Base-by-base conservation (phyloP, 2,888 invertebrate genomes). In the Acanthosoma haemorrhoidale region DNA sequence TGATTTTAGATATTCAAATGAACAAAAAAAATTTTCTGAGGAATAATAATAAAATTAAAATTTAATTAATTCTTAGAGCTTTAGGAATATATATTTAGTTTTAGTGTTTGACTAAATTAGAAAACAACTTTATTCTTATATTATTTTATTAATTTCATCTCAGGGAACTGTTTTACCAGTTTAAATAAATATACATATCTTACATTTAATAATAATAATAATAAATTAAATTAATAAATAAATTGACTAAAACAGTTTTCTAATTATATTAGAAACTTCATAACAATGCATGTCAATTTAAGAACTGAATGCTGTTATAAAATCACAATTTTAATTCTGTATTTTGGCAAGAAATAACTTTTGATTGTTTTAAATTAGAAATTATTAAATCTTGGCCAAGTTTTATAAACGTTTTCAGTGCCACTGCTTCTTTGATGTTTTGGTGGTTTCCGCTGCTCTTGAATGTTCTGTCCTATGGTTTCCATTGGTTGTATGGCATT, bases 361-460 rank as follows among this genome's bases (percentile, higher is more conserved):
- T 11, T 9, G 13, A 38, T 38, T 38, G 11, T 9, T 11, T 38
- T 39, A 34, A 18, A 34, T n/a, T 13, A 15, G 13, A 9, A 32
- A 34, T 8, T 18, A 2, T 18, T 38, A 8, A 16, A 61, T 51
- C 51, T 51, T 4, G 51, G 51, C 51, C 51, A n/a, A 16, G 34
- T 16, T 34, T 21, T 61, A n/a, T 4, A 15, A 15, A 36, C 38
- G 11, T 61, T 2, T 34, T 13, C 38, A 21, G n/a, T n/a, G n/a
- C n/a, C n/a, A n/a, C n/a, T n/a, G 25, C n/a, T 51, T 39, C 34
- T 16, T 18, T 68, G 69, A 60, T 71, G 58, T 43, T 71, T 70
- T 11, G 73, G 73, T 5, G 73, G 73, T 13, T 70, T 72, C n/a
- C 67, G 34, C 29, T 69, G 64, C 36, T 73, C 73, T 15, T 57